Evolutionary conservation across 2,797 vertebrate species (phyloP).

Genomic region (Liparis tanakae): DNA sequence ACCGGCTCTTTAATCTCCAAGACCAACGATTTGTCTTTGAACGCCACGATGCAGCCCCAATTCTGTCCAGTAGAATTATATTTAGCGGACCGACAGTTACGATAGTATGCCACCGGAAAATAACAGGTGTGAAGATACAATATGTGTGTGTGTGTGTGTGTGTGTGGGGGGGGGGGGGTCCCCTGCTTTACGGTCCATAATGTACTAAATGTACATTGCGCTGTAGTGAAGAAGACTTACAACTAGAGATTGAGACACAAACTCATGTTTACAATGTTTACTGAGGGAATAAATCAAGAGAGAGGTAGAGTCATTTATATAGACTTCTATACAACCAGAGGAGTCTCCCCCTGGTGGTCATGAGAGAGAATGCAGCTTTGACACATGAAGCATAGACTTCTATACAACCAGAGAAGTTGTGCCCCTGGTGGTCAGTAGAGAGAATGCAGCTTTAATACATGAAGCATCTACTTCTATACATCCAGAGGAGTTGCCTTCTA

Average conservation of each 20-base stretch:
- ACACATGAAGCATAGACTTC: too few species aligned
- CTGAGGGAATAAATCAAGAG: not conserved
- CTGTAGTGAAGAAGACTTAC: not conserved
- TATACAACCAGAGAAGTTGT: not conserved
- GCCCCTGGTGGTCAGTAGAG: too few species aligned
- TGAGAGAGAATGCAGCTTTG: too few species aligned
- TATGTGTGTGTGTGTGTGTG: not conserved
- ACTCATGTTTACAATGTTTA: conserved; percentile 1
- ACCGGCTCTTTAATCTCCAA: not conserved
- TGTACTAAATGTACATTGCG: not conserved
- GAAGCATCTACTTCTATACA: too few species aligned
- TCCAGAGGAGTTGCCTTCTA: too few species aligned
- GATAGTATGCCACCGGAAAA: conserved; percentile 22
- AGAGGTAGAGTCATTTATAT: not conserved
- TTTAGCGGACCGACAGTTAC: conserved; percentile 23
- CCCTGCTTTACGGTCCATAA: not conserved
- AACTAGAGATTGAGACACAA: not conserved
- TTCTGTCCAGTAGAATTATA: conserved; percentile 43
- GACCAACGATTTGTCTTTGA: conserved; percentile 33
- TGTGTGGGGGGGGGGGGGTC: too few species aligned
- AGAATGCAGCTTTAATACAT: too few species aligned
- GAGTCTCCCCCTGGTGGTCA: too few species aligned
- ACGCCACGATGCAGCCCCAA: conserved; percentile 27
- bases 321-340: not conserved
- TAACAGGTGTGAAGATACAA: conserved; percentile 20